Evolutionary conservation across 1,140 invertebrate species (phyloP).

Genomic region (Papilio xuthus): DNA sequence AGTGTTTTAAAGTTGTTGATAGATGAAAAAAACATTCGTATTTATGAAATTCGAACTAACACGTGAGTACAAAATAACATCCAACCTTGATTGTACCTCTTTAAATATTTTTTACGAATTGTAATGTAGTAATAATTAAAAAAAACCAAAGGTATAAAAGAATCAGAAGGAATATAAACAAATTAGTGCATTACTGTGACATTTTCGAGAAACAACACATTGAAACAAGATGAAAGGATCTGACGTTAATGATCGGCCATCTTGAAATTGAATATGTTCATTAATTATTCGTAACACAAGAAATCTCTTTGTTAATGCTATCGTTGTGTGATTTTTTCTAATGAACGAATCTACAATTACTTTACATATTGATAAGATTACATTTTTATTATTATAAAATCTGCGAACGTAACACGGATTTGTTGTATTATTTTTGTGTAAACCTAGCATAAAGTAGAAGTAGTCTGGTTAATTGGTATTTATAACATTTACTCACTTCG

Average conservation of each 20-base stretch:
- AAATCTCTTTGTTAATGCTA: conserved; percentile 49
- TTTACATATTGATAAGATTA: conserved; percentile 9
- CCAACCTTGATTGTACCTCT: background rate
- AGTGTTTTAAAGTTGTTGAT: background rate
- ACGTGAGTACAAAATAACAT: background rate
- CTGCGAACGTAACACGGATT: background rate
- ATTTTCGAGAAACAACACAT: conserved; percentile 42
- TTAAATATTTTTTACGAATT: background rate
- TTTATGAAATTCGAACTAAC: background rate
- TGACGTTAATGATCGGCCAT: conserved; percentile 35
- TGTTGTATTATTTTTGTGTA: background rate
- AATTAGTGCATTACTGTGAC: conserved; percentile 38
- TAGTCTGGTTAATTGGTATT: background rate
- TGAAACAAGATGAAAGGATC: conserved; percentile 49
- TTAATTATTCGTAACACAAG: conserved; percentile 45
- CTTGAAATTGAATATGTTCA: conserved; percentile 41
- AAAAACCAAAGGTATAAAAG: background rate
- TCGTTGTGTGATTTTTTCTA: conserved; percentile 43
- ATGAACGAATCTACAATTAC: conserved; percentile 7
- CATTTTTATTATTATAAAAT: conserved; percentile 27
- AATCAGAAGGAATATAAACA: conserved; percentile 5
- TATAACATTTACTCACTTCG: conserved; percentile 80
- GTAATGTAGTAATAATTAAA: background rate
- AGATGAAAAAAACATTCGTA: background rate
- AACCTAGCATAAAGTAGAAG: too few species aligned